These are phyloP conservation scores for Hydrozoanthus gracilis DNA, from an alignment of 92 coral and sea anemone species.

Conservation along the genomic window DNA sequence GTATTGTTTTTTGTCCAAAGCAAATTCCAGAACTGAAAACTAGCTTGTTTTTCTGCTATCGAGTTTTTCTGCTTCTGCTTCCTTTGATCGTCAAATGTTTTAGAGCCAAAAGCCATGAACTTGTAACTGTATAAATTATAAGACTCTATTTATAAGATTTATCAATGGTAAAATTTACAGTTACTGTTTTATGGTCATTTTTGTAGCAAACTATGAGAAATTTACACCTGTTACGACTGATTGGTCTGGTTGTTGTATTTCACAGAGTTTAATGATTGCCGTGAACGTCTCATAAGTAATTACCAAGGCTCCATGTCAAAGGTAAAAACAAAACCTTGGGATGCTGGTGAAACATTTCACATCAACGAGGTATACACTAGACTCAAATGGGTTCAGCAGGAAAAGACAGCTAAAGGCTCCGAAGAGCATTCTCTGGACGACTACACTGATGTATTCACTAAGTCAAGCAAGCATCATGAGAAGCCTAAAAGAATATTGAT, in stretches of 20 bases:
- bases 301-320: slow-evolving; percentile 12
- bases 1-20: too few species aligned
- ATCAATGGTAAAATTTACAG: too few species aligned
- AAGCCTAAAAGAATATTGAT: slow-evolving; percentile 7
- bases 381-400: slow-evolving; percentile 28
- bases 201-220: too few species aligned
- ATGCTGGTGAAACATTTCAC: not conserved
- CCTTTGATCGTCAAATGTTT: too few species aligned
- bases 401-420: slow-evolving; percentile 1
- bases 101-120: too few species aligned
- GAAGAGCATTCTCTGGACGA: not conserved
- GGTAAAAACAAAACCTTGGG: slow-evolving; percentile 3
- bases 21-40: too few species aligned
- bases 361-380: slow-evolving; percentile 16
- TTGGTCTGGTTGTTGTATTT: not conserved
- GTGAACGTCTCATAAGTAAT: not conserved
- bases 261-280: not conserved
- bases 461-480: slow-evolving; percentile 22
- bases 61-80: too few species aligned
- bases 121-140: too few species aligned
- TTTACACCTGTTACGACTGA: not conserved
- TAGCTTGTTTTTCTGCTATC: too few species aligned
- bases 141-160: too few species aligned
- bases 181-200: too few species aligned
- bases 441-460: not conserved